Evolutionary conservation across 2,113 vertebrate species (phyloP).

Genomic region (Menura novaehollandiae): DNA sequence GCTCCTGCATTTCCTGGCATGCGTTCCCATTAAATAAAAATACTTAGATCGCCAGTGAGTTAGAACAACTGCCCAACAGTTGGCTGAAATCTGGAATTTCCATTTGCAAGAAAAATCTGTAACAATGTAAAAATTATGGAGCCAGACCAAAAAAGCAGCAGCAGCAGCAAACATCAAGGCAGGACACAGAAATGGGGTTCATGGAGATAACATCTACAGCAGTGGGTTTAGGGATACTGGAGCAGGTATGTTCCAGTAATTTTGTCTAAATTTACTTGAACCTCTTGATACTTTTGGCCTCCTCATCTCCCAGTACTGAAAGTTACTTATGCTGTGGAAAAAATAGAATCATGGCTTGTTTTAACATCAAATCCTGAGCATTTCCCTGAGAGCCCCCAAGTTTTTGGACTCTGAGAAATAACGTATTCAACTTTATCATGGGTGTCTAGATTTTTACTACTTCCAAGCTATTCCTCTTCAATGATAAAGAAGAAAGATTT

Average conservation of each 20-base stretch:
- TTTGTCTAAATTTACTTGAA: not conserved
- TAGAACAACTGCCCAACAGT: not conserved
- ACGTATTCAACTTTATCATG: not conserved
- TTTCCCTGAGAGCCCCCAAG: not conserved
- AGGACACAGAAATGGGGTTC: not conserved
- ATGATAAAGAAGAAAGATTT: not conserved
- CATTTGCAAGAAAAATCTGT: not conserved
- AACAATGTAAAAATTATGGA: not conserved
- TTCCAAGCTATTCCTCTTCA: not conserved
- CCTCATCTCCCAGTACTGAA: not conserved
- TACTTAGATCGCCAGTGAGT: not conserved
- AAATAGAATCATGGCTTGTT: not conserved
- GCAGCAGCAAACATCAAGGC: not conserved
- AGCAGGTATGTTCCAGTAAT: not conserved
- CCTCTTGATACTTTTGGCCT: not conserved
- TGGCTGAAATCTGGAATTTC: not conserved
- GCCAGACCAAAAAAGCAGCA: not conserved
- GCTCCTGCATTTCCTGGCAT: constrained; percentile 9
- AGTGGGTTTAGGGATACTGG: not conserved
- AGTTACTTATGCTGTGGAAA: not conserved
- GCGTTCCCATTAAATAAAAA: not conserved
- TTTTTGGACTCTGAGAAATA: not conserved
- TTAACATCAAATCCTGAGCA: not conserved
- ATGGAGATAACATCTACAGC: not conserved
- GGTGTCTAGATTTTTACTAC: not conserved